A percentile compares a stretch with the other conserved stretches of the same genome.
Conservation (phyloP, 2,113 vertebrate genomes). For the Pao palembangensis region DNA sequence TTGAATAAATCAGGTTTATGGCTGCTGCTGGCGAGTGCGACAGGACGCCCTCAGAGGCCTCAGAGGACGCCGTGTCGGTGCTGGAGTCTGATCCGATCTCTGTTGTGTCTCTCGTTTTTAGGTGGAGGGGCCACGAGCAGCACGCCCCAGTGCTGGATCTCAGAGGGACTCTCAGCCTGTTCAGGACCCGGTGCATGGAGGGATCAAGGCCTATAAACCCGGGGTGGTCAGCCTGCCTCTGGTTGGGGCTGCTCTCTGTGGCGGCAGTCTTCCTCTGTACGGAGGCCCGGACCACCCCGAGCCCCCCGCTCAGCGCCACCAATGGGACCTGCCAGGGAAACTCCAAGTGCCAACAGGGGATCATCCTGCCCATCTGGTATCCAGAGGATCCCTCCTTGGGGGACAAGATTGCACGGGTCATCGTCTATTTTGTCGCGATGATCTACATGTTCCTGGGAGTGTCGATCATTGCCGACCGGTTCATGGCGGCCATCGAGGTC, state of each 20-base stretch:
- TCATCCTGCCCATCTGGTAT: constrained; percentile 98
- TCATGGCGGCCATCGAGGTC: constrained; percentile 99
- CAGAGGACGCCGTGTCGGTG: too few species aligned
- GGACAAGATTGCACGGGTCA: constrained; percentile 98
- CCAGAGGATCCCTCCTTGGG: constrained; percentile 97
- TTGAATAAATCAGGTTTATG: too few species aligned
- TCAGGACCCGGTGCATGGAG: constrained; percentile 90
- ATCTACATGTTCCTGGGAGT: constrained; percentile 99
- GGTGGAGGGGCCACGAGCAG: constrained; percentile 59
- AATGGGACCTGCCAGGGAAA: constrained; percentile 85
- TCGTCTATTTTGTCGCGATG: constrained; percentile 97
- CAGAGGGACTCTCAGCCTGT: constrained; percentile 65
- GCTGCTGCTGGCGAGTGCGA: too few species aligned
- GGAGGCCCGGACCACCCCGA: constrained; percentile 82
- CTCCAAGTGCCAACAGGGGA: constrained; percentile 87
- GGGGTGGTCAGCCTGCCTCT: constrained; percentile 88
- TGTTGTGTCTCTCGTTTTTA: constrained; percentile 45
- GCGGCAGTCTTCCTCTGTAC: constrained; percentile 82
- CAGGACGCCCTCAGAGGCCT: not conserved
- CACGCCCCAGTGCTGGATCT: constrained; percentile 76
- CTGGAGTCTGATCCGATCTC: not conserved
- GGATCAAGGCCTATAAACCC: constrained; percentile 84
- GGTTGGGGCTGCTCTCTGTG: constrained; percentile 89
- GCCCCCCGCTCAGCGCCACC: constrained; percentile 73
- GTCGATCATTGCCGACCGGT: constrained; percentile 97